Base-by-base conservation (phyloP, 2,888 invertebrate species). In the Lasioglossum lativentre region DNA sequence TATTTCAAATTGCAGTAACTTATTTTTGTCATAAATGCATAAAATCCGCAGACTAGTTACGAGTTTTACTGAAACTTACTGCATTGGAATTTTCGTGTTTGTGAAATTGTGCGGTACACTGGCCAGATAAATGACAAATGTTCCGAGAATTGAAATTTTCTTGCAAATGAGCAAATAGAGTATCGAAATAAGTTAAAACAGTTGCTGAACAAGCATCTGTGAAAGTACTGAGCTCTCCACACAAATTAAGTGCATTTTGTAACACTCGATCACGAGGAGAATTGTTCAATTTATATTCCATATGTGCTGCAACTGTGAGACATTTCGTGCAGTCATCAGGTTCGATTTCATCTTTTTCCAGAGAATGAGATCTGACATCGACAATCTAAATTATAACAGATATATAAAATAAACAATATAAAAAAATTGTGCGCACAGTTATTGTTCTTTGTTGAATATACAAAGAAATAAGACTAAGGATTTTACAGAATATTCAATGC, bases 141-240 rank as follows among this genome's bases (percentile, higher is more conserved):
- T 96, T 97, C 30, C 96, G 95, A 0, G 97, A 95, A 40, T 96
- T 96, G 71, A 98, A 95, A 92, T 97, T 96, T 73, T 96, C 95
- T 90, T 96, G 95, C 4, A 97, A 90, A 78, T 96, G 96, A 10
- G 95, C 95, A 88, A 97, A 96, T 82, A 98, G 97, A 72, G 96
- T 96, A 91, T 97, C 96, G 95, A 97, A 98, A 94, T 98, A 96
- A 34, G 96, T 96, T 84, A 98, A 95, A 47, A 98, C 96, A 23
- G 97, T 96, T 93, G 97, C 97, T 70, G 97, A 96, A 93, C 98
- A 98, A 14, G 97, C 97, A 95, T 98, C 98, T 0, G 98, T 97
- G 71, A 97, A 96, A 4, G 97, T 97, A 76, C 97, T 96, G 93
- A 97, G 95, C 82, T 96, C 95, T 72, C 97, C 97, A 94, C 98